These are phyloP conservation scores for Boleophthalmus pectinirostris DNA, from an alignment of 2,113 vertebrate species.

Conservation along the genomic window DNA sequence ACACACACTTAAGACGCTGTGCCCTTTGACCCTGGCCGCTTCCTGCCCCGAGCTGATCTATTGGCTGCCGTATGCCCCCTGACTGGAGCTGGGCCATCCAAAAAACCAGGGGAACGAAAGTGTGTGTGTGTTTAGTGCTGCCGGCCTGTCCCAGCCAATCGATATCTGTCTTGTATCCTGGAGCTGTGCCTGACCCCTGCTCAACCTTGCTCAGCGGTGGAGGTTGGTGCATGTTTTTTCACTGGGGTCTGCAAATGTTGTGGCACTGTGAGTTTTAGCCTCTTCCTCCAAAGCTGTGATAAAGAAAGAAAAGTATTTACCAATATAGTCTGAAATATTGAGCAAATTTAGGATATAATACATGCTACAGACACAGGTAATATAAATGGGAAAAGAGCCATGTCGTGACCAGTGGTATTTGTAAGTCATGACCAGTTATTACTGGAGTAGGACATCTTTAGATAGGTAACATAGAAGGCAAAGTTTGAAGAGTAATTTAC, in stretches of 20 bases:
- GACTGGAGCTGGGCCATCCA: constrained; percentile 48
- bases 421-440: background rate
- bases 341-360: background rate
- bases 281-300: constrained; percentile 43
- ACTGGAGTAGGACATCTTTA: background rate
- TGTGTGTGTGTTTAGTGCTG: constrained; percentile 24
- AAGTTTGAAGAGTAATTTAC: background rate
- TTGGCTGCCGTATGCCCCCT: constrained; percentile 70
- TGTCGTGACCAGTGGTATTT: background rate
- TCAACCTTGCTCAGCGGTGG: constrained; percentile 66
- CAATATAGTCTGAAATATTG: background rate
- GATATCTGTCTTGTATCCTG: constrained; percentile 75
- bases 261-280: constrained; percentile 58
- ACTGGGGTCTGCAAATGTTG: constrained; percentile 56
- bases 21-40: constrained; percentile 69
- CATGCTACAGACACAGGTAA: background rate
- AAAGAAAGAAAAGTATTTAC: constrained; percentile 10
- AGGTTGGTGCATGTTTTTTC: constrained; percentile 46
- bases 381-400: background rate
- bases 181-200: constrained; percentile 73
- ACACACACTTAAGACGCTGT: constrained; percentile 42
- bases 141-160: constrained; percentile 72
- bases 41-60: constrained; percentile 78
- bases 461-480: background rate
- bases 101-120: constrained; percentile 51